These are phyloP conservation scores for Gonatopus flavifemur DNA, from an alignment of 1,140 invertebrate genomes.

Conservation along the genomic window DNA sequence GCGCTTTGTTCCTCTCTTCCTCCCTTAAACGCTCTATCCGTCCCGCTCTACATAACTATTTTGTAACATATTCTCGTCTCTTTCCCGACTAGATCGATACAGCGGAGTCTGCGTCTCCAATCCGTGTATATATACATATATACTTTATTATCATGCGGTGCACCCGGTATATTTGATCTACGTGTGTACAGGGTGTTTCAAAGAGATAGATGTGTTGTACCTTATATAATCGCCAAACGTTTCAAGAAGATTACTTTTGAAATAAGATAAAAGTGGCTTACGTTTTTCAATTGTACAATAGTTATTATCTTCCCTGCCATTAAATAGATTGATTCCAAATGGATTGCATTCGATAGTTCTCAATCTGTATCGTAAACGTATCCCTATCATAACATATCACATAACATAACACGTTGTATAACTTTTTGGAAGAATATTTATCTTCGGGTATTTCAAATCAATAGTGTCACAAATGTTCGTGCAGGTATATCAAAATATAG, in stretches of 20 bases:
- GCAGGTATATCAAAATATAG: too few species aligned
- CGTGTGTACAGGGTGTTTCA: constrained; percentile 21
- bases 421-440: too few species aligned
- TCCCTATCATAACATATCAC: too few species aligned
- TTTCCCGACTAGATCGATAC: constrained; percentile 49
- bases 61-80: constrained; percentile 25
- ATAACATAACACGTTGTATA: too few species aligned
- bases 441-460: too few species aligned
- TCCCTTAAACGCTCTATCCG: neutral
- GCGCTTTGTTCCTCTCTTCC: neutral
- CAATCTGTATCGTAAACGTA: too few species aligned
- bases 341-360: too few species aligned
- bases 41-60: constrained; percentile 16
- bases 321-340: too few species aligned
- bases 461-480: too few species aligned
- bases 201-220: constrained; percentile 3
- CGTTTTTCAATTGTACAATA: too few species aligned
- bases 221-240: constrained; percentile 16
- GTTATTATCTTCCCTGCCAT: too few species aligned
- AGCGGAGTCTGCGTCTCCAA: constrained; percentile 57
- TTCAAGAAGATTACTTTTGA: constrained; percentile 10
- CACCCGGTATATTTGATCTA: constrained; percentile 33
- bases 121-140: constrained; percentile 38
- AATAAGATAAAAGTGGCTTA: constrained; percentile 10
- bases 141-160: constrained; percentile 38